Conservation (phyloP, 2,888 invertebrate species). For the Oithona nana region DNA sequence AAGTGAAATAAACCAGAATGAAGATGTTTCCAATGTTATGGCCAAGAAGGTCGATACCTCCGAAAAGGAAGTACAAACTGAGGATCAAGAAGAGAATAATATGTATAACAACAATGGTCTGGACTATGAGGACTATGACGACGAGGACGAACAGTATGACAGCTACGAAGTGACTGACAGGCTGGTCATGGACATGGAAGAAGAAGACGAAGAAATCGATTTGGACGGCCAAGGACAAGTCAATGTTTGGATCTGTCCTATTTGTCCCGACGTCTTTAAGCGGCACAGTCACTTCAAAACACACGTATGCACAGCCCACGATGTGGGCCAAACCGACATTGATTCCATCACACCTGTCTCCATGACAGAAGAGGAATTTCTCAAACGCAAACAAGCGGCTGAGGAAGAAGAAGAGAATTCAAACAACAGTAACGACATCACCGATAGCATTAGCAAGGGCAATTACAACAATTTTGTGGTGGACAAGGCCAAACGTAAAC, state of each 20-base stretch:
- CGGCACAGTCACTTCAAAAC: not conserved
- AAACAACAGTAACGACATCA: not conserved
- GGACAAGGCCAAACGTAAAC: not conserved
- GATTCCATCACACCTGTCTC: not conserved
- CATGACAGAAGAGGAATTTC: slow-evolving; percentile 3
- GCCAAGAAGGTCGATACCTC: not conserved
- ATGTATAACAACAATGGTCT: not conserved
- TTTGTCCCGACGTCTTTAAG: not conserved
- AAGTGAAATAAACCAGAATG: not conserved
- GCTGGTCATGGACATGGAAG: not conserved
- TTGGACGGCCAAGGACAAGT: not conserved
- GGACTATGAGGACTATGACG: not conserved
- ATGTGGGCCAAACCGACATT: not conserved
- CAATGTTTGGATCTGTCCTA: not conserved
- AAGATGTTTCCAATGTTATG: too few relatives aligned
- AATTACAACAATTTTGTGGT: not conserved
- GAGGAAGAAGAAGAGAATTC: not conserved
- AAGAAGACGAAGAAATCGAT: not conserved
- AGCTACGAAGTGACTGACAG: not conserved
- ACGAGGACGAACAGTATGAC: not conserved
- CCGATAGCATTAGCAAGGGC: not conserved
- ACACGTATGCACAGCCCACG: slow-evolving; percentile 1
- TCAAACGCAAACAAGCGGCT: not conserved
- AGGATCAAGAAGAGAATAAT: not conserved
- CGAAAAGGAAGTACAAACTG: not conserved